A percentile compares a stretch with the other conserved stretches of the same genome.
Conservation (phyloP, 2,888 invertebrate species). For the Pemphredon lugubris region DNA sequence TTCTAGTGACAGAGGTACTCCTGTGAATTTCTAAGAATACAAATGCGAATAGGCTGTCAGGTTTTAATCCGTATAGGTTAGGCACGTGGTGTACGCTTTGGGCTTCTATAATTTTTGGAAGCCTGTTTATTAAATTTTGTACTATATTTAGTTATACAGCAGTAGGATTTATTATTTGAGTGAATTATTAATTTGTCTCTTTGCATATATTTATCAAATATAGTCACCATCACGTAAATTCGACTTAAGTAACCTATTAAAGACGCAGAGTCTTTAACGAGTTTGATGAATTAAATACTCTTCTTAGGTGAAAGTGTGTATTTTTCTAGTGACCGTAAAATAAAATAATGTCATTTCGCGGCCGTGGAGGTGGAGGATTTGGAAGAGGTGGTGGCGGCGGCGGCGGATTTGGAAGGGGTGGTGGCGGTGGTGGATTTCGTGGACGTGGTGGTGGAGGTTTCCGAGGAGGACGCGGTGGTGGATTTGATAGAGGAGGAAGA, state of each 20-base stretch:
- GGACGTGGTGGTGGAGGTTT: conserved; percentile 71
- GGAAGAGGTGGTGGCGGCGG: conserved; percentile 72
- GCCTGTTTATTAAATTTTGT: not conserved
- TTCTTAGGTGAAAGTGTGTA: no score
- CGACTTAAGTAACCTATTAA: no score
- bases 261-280: no score
- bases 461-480: conserved; percentile 66
- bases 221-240: no score
- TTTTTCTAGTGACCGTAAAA: conserved; percentile 10
- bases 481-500: conserved; percentile 61
- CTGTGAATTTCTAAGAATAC: not conserved
- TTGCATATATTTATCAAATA: not conserved
- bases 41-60: not conserved
- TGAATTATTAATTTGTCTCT: no score
- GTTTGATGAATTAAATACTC: no score
- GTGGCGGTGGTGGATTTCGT: conserved; percentile 69
- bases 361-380: conserved; percentile 73
- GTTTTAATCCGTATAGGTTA: conserved; percentile 32
- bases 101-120: not conserved
- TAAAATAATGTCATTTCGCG: conserved; percentile 70
- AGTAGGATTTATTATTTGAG: no score
- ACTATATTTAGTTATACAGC: no score
- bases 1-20: conserved; percentile 9
- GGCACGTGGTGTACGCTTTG: conserved; percentile 39
- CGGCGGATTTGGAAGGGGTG: no score